Evolutionary conservation across 2,797 vertebrate species (phyloP), one percentile per base, ranked within the genome.

Genomic region (Tauraco hartlaubi): DNA sequence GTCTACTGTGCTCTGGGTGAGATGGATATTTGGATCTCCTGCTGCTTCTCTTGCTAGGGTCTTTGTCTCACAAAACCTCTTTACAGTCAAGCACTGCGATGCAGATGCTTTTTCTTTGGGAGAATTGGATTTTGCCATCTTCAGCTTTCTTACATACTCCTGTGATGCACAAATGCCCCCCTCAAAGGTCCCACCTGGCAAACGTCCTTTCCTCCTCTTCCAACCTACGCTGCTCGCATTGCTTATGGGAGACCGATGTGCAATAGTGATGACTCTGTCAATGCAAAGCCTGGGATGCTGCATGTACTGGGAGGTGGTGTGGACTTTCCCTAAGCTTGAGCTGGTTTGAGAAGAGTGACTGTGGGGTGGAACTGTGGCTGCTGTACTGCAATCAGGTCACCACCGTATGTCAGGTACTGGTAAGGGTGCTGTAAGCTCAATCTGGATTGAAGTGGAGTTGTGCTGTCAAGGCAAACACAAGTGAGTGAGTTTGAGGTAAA

Each of bases 241-340:
- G 15, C 20, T 41, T n/a, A 6, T 7, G 15, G 48, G 23, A 56
- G 48, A 11, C 6, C 43, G n/a, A 21, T 55, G 33, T 22, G 35
- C 13, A 21, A 1, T 22, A 35, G 12, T 1, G 22, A 46, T 1
- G 11, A 9, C 29, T 39, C 39, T 28, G 41, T 39, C 1, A 2
- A 15, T 19, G 33, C 41, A 13, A 11, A 54, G 51, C 11, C 22
- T 61, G 52, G 41, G 33, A 37, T 26, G 21, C 35, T 23, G 31
- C 58, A 9, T 1, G 0, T 31, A 22, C 20, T 16, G 20, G 43
- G 15, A 5, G 2, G 17, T 4, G 5, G 2, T 5, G 25, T 7
- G 25, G 48, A 63, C 44, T 23, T 31, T 31, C 14, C 28, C 18
- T 22, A 15, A 14, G 49, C 39, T 48, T 49, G 21, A 44, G 49